Evolutionary conservation across 1,140 invertebrate species (phyloP).

Genomic region (Lepidurus packardi): DNA sequence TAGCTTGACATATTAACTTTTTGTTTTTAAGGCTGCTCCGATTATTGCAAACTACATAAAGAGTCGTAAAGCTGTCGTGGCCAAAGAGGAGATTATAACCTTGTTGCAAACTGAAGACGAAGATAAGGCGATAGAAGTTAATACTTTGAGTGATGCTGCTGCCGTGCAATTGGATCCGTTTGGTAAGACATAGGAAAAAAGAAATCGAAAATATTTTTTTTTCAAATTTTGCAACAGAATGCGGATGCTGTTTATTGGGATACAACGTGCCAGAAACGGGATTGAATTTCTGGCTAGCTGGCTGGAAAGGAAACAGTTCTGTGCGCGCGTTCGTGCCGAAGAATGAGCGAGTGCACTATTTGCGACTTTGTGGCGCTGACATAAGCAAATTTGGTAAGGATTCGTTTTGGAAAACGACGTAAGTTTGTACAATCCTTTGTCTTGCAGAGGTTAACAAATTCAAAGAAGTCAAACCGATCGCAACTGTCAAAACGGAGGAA

Average conservation of each 20-base stretch:
- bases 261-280: conserved; percentile 34
- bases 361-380: conserved; percentile 75
- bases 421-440: conserved; percentile 30
- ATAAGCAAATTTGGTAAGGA: conserved; percentile 64
- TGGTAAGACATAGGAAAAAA: conserved; percentile 38
- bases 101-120: conserved; percentile 70
- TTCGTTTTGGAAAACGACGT: neutral
- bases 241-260: conserved; percentile 24
- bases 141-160: conserved; percentile 55
- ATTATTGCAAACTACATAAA: conserved; percentile 42
- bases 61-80: conserved; percentile 56
- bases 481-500: neutral
- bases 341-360: conserved; percentile 74
- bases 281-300: conserved; percentile 67
- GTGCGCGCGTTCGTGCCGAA: conserved; percentile 76
- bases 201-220: conserved; percentile 27
- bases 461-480: conserved; percentile 29
- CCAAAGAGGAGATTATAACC: conserved; percentile 68
- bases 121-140: conserved; percentile 62
- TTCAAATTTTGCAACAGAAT: neutral
- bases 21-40: conserved; percentile 45
- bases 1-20: conserved; percentile 33
- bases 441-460: conserved; percentile 41
- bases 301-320: conserved; percentile 83
- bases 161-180: conserved; percentile 46